Base-by-base conservation (phyloP, 2,797 vertebrate genomes). In the Urosaurus nigricauda region DNA sequence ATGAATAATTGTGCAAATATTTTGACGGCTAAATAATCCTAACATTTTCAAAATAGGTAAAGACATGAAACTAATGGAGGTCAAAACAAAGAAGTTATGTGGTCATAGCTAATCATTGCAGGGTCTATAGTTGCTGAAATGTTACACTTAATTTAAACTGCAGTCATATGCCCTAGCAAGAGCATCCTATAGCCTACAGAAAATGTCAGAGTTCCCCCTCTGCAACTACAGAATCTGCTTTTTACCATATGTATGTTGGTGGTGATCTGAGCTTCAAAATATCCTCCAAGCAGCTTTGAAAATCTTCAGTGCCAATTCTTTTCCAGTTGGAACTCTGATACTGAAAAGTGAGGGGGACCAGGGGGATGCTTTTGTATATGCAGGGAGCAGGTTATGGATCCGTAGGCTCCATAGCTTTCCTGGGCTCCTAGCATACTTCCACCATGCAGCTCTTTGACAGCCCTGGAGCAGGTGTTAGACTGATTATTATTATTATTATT, bases 1-100 rank as follows among this genome's bases (percentile, higher is more conserved):
- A 75, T 85, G 84, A 60, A 58, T 85, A 75, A 85, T 60, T 75
- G 24, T 75, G 37, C 16, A 85, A 85, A 85, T 77, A 85, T 85
- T 85, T 85, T 85, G 37, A 60, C 47, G 21, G 32, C 56, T 85
- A 73, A 32, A 43, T 63, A 85, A 85, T 77, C 53, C 56, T 75
- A 75, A 19, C 56, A 85, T 75, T 60, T 77, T 75, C 84, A 77
- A 77, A 85, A 85, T 21, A 85, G 84, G 56, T 43, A 77, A 85
- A 85, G 58, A 37, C 53, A 43, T 58, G 43, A 85, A 85, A 75
- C 26, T n/a, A 43, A 77, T 12, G 40, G 26, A 63, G 73, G 35
- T 40, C n/a, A 74, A 77, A 63, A 40, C 84, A 75, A 75, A 43
- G 29, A n/a, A 75, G 21, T 43, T 56, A 75, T 75, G 26, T 58